phyloP scores from a whole-genome alignment of 23 tunicate genomes.

The Ascidia mentula region DNA sequence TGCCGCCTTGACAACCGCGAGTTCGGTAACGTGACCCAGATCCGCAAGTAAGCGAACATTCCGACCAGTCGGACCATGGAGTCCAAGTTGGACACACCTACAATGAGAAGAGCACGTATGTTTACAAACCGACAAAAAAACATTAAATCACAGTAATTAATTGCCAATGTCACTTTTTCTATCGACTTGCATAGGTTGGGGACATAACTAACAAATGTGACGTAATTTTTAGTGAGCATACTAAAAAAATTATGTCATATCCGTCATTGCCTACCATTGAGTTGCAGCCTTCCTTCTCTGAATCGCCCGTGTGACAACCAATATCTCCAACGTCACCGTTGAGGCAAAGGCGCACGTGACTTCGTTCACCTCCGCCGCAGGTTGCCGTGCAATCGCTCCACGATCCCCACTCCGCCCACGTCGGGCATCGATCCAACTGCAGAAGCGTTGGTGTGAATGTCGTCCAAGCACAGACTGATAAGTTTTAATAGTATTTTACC shows the following conservation, averaged over 20 bases:
- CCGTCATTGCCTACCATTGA: neutral
- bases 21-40: constrained; percentile 19
- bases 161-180: too few species aligned
- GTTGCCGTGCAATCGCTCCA: constrained; percentile 36
- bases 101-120: neutral
- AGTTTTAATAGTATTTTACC: too few species aligned
- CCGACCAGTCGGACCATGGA: constrained; percentile 38
- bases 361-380: constrained; percentile 30
- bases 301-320: neutral
- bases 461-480: too few species aligned
- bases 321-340: neutral
- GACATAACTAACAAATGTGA: too few species aligned
- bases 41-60: constrained; percentile 41
- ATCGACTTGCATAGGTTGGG: too few species aligned
- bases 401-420: constrained; percentile 54
- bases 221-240: too few species aligned
- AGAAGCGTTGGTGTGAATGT: neutral
- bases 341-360: constrained; percentile 1
- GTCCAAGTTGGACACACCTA: constrained; percentile 37
- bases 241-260: too few species aligned
- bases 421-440: constrained; percentile 33
- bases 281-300: neutral
- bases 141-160: neutral
- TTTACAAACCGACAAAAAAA: neutral
- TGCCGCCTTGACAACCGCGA: constrained; percentile 3